Base-by-base conservation (phyloP, 2,113 vertebrate species). In the Erythrocebus patas region DNA sequence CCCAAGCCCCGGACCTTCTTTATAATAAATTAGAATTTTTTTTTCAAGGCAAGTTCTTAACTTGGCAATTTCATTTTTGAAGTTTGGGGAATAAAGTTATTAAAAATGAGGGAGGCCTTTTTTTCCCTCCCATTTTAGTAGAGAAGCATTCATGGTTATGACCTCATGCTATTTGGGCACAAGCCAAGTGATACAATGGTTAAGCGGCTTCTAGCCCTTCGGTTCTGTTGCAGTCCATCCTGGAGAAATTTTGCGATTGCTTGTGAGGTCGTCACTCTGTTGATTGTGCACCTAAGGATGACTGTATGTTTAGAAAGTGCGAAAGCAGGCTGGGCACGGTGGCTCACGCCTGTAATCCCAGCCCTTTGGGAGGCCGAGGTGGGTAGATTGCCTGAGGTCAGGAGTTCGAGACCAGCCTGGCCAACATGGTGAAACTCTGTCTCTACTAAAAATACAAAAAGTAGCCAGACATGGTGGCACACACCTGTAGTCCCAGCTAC, bases 61-160 rank as follows among this genome's bases (percentile, higher is more conserved):
- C 95, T 83, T 96, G 96, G 91, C 79, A 89, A 82, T 97, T 98
- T 98, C 93, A 35, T 75, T 96, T 93, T 93, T 97, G 79, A 94
- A 97, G 97, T 96, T 96, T 96, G 84, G 94, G 98, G 98, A 98
- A 98, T 98, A 97, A 97, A 95, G 89, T 98, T 84, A 97, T 95
- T 98, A 91, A 92, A 95, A 95, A 93, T 48, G 93, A 97, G 52
- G 61, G 72, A 12, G 0, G n/a, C 25, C 30, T 72, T 93, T 94
- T 59, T 66, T 78, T 68, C 16, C 82, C 79, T 90, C 78, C 80
- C 94, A 81, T 90, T 95, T 97, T 75, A 89, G 90, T 76, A 75
- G 72, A 76, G 78, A 72, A 83, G n/a, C 35, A 23, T 94, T 93
- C 61, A 43, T 27, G 64, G 81, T 81, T 76, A 82, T 38, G 50